These are phyloP conservation scores for Gallinago paraguaiae DNA, from an alignment of 2,113 vertebrate species.

Conservation along the genomic window DNA sequence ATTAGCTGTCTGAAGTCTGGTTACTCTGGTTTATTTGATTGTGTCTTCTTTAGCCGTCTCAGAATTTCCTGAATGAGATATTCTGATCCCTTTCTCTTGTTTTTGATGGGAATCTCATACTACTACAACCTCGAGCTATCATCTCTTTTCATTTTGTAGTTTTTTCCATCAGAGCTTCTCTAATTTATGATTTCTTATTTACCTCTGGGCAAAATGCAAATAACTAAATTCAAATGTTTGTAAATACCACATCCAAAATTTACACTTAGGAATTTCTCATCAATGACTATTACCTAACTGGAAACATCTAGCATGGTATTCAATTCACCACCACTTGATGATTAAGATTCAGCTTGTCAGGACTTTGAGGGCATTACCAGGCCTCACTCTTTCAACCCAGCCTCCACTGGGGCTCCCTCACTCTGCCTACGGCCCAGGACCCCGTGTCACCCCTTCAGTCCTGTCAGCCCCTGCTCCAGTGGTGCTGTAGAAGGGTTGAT, in stretches of 20 bases:
- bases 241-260: not conserved
- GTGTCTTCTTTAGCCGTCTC: not conserved
- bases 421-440: not conserved
- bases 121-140: not conserved
- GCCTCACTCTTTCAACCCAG: not conserved
- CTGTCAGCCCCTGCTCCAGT: not conserved
- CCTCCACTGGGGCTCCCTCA: not conserved
- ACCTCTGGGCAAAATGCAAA: not conserved
- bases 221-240: not conserved
- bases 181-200: not conserved
- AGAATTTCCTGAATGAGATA: not conserved
- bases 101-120: not conserved
- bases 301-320: not conserved
- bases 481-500: fast-evolving
- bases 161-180: not conserved
- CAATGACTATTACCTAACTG: not conserved
- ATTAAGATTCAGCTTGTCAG: not conserved
- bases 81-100: not conserved
- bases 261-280: not conserved
- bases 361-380: not conserved
- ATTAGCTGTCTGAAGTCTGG: not conserved
- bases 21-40: not conserved
- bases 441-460: fast-evolving
- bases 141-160: not conserved
- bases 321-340: not conserved